Base-by-base conservation (phyloP, 2,113 vertebrate genomes). In the Leuciscus idus region DNA sequence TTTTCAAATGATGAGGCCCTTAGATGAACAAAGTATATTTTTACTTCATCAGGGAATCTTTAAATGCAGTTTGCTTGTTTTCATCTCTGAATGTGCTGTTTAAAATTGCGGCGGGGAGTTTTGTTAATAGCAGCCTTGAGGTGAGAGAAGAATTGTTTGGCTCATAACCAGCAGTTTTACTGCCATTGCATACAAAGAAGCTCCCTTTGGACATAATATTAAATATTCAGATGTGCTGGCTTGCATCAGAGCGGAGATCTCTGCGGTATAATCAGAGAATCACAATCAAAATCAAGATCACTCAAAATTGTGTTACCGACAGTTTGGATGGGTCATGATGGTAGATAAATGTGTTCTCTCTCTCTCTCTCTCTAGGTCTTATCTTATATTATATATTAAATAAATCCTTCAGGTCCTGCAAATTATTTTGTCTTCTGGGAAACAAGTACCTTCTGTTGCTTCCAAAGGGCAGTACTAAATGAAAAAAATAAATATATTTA, bases 61-160 rank as follows among this genome's bases (percentile, higher is more conserved):
- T 46, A 81, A 48, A 81, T 19, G 36, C 78, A 64, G 78, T 36
- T 43, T 46, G 36, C 57, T 28, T 81, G 78, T 46, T 81, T 62
- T 62, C n/a, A 39, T 64, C 57, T 28, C 59, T 81, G 23, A 81
- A 46, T 5, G 13, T 46, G 78, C 36, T 8, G 4, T 64, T 81
- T 81, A 62, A 64, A 81, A 81, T 64, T 46, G 59, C 28, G 0
- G 8, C 1, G 0, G 23, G 13, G 78, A 62, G 78, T 81, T 81
- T 81, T 81, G 78, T 62, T 81, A 64, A 81, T 64, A 81, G 78
- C 59, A 62, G 78, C 59, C 78, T 81, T 48, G 78, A 81, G 78
- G 13, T 64, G 59, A 64, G 36, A 43, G 57, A 46, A 81, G 36
- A 43, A 64, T 10, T 64, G 57, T 81, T 81, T 43, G 61, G 78